Evolutionary conservation across 2,888 invertebrate species (phyloP).

Genomic region (Chaetoderma sp.): DNA sequence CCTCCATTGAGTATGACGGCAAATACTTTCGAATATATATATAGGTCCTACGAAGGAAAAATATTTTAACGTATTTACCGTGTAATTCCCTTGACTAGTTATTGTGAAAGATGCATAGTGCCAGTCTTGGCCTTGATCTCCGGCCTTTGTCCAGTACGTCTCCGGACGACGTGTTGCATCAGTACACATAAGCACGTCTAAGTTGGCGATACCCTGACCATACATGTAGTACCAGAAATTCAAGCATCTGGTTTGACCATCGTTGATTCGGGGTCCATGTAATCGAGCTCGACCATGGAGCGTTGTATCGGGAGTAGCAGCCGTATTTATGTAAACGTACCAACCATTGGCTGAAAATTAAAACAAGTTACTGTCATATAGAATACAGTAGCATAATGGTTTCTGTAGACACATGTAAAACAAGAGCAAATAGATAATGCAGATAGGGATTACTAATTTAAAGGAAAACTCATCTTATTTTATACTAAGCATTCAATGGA

Average conservation of each 20-base stretch:
- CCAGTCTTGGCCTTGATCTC: constrained; percentile 45
- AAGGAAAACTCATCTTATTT: too few relatives aligned
- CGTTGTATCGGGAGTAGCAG: constrained; percentile 71
- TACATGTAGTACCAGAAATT: constrained; percentile 63
- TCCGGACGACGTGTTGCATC: constrained; percentile 19
- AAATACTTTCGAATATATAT: too few relatives aligned
- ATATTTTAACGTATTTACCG: too few relatives aligned
- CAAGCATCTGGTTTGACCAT: constrained; percentile 44
- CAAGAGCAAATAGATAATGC: too few relatives aligned
- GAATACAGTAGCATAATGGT: background rate
- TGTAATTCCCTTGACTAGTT: too few relatives aligned
- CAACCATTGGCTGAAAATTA: constrained; percentile 40
- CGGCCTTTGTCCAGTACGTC: constrained; percentile 28
- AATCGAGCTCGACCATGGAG: constrained; percentile 75
- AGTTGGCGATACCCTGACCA: constrained; percentile 46
- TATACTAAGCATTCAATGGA: too few relatives aligned
- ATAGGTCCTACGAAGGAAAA: too few relatives aligned
- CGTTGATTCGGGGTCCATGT: constrained; percentile 44
- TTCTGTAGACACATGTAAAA: too few relatives aligned
- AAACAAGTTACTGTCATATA: background rate
- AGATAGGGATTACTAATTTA: too few relatives aligned
- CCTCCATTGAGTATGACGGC: too few relatives aligned
- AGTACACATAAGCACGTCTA: constrained; percentile 33
- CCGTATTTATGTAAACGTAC: constrained; percentile 75
- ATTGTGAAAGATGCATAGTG: constrained; percentile 31